A percentile compares a stretch with the other conserved stretches of the same genome.
Conservation (phyloP, 2,797 vertebrate genomes). For the Yasuhikotakia modesta region DNA sequence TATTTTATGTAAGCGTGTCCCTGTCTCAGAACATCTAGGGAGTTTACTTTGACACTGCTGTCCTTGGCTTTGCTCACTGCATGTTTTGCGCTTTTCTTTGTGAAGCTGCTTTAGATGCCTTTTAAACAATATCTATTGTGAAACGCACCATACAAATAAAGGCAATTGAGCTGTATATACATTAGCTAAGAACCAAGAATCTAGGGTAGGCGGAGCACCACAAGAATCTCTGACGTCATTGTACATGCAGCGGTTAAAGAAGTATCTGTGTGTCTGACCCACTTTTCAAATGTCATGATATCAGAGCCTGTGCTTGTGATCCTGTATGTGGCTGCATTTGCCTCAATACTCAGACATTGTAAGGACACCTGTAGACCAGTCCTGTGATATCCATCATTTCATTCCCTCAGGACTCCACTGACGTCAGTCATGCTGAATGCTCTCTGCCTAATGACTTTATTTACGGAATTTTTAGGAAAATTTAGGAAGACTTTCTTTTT, state of each 20-base stretch:
- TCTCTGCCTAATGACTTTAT: slow-evolving; percentile 54
- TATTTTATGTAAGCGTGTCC: not conserved
- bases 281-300: slow-evolving; percentile 31
- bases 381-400: slow-evolving; percentile 53
- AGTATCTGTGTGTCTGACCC: slow-evolving; percentile 31
- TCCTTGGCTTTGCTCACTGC: not conserved
- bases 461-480: slow-evolving; percentile 42
- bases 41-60: not conserved
- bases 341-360: slow-evolving; percentile 10
- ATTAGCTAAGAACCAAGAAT: not conserved
- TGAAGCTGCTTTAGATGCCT: too few species aligned
- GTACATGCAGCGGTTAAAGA: not conserved
- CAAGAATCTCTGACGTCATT: slow-evolving; percentile 1
- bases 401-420: slow-evolving; percentile 48
- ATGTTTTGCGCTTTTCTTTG: not conserved
- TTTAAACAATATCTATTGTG: not conserved
- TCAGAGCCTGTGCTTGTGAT: slow-evolving; percentile 17
- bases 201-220: not conserved
- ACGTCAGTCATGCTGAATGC: slow-evolving; percentile 53
- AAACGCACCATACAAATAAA: not conserved
- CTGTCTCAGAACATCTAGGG: not conserved
- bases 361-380: slow-evolving; percentile 21
- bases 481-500: slow-evolving; percentile 35
- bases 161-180: not conserved
- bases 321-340: not conserved